Evolutionary conservation across 1,140 invertebrate species (phyloP), one percentile per base, ranked within the genome.

Genomic region (Meloidogyne floridensis): DNA sequence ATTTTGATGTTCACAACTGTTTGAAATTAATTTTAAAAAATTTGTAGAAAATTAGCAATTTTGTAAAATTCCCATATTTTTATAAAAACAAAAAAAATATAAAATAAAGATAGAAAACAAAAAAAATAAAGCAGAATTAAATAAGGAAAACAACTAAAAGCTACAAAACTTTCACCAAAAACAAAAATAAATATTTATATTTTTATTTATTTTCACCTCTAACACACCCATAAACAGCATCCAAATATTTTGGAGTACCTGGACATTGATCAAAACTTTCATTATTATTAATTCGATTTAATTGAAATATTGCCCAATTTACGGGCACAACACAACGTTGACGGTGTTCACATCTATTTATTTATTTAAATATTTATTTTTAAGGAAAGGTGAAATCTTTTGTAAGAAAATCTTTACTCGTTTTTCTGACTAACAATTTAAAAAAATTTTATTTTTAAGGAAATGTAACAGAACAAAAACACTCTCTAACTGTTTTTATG

Each of bases 231-330:
- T 81, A 81, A 9, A 81, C 42, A 10, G 65, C 80, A 51, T 81
- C 80, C 18, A 81, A 77, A 72, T 81, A 81, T 77, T 81, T 81
- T 32, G 80, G 75, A 53, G 75, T 81, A 42, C 69, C 65, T 51
- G 69, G 65, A 72, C 80, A 81, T 54, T 74, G 74, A 59, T 81
- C 80, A 53, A 79, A 79, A 72, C 43, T 79, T 11, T 11, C 11
- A n/a, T 65, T 18, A 65, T 65, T 13, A n/a, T 65, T 65, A 65
- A n/a, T 65, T n/a, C n/a, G n/a, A n/a, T 65, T 65, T 65, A 65
- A 65, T 65, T 65, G 59, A 65, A 65, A 65, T n/a, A 65, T 65
- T 47, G 59, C 77, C 77, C 59, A 79, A 71, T 79, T 79, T 11
- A 79, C 77, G 1, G 77, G 77, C 3, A 79, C 54, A 69, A 79